Conservation (phyloP, 2,888 invertebrate species). For the Diaphora mendica region DNA sequence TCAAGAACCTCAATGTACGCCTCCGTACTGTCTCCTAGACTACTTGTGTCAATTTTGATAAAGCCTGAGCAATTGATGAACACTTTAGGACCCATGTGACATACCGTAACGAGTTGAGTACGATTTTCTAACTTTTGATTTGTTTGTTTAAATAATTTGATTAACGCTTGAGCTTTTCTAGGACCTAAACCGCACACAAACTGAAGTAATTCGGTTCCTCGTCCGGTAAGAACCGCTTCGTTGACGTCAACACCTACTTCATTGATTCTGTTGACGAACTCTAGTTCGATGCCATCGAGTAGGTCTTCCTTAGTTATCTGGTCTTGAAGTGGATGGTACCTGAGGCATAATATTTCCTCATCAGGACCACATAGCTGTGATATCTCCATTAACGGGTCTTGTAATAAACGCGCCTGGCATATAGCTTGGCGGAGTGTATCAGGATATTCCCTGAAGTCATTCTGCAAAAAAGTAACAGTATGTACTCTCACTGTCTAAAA, state of each 20-base stretch:
- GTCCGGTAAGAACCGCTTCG: constrained; percentile 94
- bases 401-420: constrained; percentile 95
- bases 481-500: too few relatives aligned
- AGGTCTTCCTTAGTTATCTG: constrained; percentile 94
- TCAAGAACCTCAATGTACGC: constrained; percentile 98
- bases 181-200: constrained; percentile 99
- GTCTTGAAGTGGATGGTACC: constrained; percentile 95
- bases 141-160: constrained; percentile 95
- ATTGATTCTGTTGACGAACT: constrained; percentile 97
- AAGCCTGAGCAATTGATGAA: constrained; percentile 99
- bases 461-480: constrained; percentile 60
- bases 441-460: constrained; percentile 97
- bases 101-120: constrained; percentile 97
- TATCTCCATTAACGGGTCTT: constrained; percentile 98
- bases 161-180: constrained; percentile 95
- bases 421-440: constrained; percentile 96
- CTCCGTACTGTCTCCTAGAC: constrained; percentile 97
- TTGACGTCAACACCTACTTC: constrained; percentile 99
- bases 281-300: constrained; percentile 93
- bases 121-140: constrained; percentile 97
- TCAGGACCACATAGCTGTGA: constrained; percentile 98
- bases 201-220: constrained; percentile 96
- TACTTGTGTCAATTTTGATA: constrained; percentile 98
- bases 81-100: constrained; percentile 99
- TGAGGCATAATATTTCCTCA: constrained; percentile 97